phyloP scores from a whole-genome alignment of 2,797 vertebrate species.

The Glossophaga mutica region DNA sequence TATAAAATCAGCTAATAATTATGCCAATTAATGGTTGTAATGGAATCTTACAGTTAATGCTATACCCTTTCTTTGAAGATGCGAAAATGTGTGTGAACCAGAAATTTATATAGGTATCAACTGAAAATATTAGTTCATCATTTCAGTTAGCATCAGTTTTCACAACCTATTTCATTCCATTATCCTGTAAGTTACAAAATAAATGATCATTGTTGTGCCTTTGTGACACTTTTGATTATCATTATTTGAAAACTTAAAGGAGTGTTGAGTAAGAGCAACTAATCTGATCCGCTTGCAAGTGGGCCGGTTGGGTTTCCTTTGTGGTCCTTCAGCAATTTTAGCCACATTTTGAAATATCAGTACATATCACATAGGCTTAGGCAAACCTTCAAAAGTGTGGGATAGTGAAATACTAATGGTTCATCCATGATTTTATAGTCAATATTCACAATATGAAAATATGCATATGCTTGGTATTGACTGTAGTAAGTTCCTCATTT shows the following conservation, averaged over 20 bases:
- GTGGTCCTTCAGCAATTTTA: not conserved
- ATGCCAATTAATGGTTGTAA: slow-evolving; percentile 35
- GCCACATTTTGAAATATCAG: not conserved
- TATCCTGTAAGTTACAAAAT: slow-evolving; percentile 1
- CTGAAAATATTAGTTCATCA: slow-evolving; percentile 60
- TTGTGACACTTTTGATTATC: slow-evolving; percentile 9
- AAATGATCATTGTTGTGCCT: not conserved
- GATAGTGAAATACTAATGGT: not conserved
- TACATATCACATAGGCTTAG: not conserved
- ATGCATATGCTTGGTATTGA: not conserved
- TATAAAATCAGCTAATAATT: slow-evolving; percentile 68
- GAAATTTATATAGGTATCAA: slow-evolving; percentile 43
- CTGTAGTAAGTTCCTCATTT: not conserved
- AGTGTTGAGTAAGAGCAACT: not conserved
- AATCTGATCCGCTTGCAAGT: not conserved
- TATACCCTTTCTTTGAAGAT: slow-evolving; percentile 40
- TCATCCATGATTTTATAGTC: not conserved
- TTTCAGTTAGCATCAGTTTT: slow-evolving; percentile 53
- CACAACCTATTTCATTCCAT: slow-evolving; percentile 2
- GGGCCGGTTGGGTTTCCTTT: not conserved
- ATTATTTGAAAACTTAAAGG: not conserved
- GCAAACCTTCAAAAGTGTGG: not conserved
- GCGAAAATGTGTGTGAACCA: slow-evolving; percentile 52
- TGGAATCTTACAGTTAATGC: slow-evolving; percentile 53
- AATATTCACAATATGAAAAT: slow-evolving; percentile 8